A percentile compares a stretch with the other conserved stretches of the same genome.
Evolutionary conservation across 2,888 invertebrate genomes (phyloP).

Genomic region (Altica lythri): DNA sequence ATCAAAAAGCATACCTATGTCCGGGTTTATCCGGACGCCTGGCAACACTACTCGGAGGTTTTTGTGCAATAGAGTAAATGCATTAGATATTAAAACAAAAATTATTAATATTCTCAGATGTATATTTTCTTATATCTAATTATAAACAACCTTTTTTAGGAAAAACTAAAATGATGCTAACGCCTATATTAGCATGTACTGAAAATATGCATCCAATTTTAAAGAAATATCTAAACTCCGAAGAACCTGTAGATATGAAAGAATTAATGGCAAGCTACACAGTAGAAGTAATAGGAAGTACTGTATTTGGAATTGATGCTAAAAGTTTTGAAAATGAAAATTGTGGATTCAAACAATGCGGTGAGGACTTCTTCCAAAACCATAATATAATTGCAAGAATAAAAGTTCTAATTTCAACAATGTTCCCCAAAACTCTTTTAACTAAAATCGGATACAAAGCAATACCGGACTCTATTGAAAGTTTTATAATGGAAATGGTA

Average conservation of each 20-base stretch:
- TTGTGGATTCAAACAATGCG: background rate
- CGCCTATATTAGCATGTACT: constrained; percentile 36
- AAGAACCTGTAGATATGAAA: constrained; percentile 14
- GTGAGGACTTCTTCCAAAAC: background rate
- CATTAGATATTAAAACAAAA: too few relatives aligned
- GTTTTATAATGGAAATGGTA: background rate
- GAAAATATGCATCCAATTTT: background rate
- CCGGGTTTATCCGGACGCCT: too few relatives aligned
- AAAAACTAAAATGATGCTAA: constrained; percentile 55
- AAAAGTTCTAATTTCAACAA: too few relatives aligned
- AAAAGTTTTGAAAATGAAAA: background rate
- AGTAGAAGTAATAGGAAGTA: constrained; percentile 16
- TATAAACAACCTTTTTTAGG: too few relatives aligned
- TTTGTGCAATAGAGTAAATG: too few relatives aligned
- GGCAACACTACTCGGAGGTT: too few relatives aligned
- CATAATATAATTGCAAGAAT: too few relatives aligned
- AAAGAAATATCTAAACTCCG: background rate
- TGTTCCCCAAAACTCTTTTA: background rate
- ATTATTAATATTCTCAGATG: too few relatives aligned
- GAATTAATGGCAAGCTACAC: constrained; percentile 11
- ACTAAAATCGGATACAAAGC: background rate
- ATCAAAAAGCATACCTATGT: too few relatives aligned
- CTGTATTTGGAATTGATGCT: background rate
- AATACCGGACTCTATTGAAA: background rate
- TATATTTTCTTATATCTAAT: too few relatives aligned